Percentiles rank a stretch among this genome's conserved stretches.
Evolutionary conservation across 2,888 invertebrate genomes (phyloP).

Genomic region (Saturnia japonica): DNA sequence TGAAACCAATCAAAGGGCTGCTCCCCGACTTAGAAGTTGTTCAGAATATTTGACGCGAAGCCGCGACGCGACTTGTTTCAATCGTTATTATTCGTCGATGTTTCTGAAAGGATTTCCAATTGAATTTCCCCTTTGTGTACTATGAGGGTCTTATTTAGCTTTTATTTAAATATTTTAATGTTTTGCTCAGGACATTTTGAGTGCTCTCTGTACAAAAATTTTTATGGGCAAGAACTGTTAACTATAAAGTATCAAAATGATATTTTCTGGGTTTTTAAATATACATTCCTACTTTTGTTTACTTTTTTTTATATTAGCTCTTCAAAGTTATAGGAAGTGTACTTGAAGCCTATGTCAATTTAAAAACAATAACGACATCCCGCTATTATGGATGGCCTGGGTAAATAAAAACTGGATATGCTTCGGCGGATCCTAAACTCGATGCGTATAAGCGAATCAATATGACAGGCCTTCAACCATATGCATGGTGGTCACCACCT

Average conservation of each 20-base stretch:
- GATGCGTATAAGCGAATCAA: no score
- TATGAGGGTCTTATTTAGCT: not conserved
- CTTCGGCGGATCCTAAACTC: no score
- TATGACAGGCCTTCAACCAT: no score
- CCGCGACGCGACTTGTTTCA: constrained; percentile 5
- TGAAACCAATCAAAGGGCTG: constrained; percentile 6
- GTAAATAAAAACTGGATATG: no score
- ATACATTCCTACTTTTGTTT: no score
- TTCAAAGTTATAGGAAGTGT: no score
- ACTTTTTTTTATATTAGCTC: no score
- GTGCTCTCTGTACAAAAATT: not conserved
- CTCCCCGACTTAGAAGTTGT: not conserved
- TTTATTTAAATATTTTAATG: constrained; percentile 4
- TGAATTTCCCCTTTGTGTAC: not conserved
- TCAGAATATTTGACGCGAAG: constrained; percentile 12
- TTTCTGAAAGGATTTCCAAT: constrained; percentile 12
- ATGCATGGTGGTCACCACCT: no score
- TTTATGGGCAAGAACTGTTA: not conserved
- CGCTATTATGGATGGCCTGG: no score
- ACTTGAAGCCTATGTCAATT: no score
- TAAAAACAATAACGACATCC: no score
- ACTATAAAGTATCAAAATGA: not conserved
- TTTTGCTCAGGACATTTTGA: not conserved
- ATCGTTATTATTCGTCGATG: constrained; percentile 8
- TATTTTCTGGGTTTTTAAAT: not conserved